A percentile compares a stretch with the other conserved stretches of the same genome.
Evolutionary conservation across 2,797 vertebrate species (phyloP).

Genomic region (Megalops cyprinoides): DNA sequence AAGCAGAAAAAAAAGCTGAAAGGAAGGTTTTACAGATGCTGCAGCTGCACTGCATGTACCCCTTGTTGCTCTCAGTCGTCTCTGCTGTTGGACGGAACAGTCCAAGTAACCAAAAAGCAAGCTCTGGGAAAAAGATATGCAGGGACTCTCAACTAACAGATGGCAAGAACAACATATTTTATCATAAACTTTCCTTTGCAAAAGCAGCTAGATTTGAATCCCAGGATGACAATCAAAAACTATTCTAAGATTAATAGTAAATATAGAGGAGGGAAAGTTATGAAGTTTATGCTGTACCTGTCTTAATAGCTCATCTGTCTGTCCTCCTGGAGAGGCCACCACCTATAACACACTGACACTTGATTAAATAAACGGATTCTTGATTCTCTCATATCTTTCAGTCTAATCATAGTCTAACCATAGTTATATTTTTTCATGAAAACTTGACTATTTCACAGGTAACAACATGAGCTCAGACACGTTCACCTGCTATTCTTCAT

Average conservation of each 20-base stretch:
- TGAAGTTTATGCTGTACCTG: too few species aligned
- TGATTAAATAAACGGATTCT: not conserved
- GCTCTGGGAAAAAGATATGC: not conserved
- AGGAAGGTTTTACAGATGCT: slow-evolving; percentile 13
- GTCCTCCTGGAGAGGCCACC: not conserved
- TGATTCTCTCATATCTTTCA: not conserved
- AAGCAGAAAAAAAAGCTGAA: not conserved
- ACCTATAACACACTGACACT: not conserved
- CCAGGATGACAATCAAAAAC: not conserved
- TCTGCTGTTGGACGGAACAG: not conserved
- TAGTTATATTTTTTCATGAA: not conserved
- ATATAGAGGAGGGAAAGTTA: not conserved
- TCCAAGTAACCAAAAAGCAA: slow-evolving; percentile 3
- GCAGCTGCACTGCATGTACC: not conserved
- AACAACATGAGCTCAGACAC: not conserved
- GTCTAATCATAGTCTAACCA: not conserved
- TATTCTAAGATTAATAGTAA: not conserved
- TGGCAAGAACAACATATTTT: not conserved
- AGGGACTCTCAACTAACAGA: not conserved
- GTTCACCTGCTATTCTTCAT: not conserved
- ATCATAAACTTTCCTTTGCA: not conserved
- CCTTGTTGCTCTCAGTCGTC: not conserved
- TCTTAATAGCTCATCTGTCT: not conserved
- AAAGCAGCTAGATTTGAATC: not conserved
- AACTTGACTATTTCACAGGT: not conserved